Conservation (phyloP, 2,888 invertebrate species). For the Dendrolimus pini region DNA sequence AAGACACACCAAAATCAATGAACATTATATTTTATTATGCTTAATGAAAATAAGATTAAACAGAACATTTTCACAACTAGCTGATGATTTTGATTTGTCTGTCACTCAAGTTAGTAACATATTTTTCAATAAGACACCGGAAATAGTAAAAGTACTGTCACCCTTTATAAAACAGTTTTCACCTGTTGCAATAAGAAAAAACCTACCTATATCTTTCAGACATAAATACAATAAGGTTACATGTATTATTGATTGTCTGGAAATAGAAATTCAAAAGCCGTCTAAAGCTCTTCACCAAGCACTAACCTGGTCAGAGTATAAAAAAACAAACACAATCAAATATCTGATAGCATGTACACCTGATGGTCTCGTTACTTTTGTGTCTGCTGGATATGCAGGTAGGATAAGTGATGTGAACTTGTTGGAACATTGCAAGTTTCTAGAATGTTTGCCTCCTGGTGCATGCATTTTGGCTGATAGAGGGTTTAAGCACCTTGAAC, state of each 20-base stretch:
- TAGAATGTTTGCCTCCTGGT: background rate
- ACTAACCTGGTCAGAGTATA: constrained; percentile 36
- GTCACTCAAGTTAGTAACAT: constrained; percentile 9
- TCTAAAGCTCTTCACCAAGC: constrained; percentile 27
- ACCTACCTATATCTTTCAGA: constrained; percentile 23
- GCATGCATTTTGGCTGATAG: background rate
- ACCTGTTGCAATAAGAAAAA: constrained; percentile 8
- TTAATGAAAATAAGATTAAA: constrained; percentile 19
- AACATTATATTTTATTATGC: constrained; percentile 9
- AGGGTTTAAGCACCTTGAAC: background rate
- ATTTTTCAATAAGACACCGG: constrained; percentile 16
- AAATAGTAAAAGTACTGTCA: constrained; percentile 15
- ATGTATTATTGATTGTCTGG: constrained; percentile 38
- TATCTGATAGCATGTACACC: constrained; percentile 25
- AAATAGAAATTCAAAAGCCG: constrained; percentile 39
- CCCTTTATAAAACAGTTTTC: constrained; percentile 12
- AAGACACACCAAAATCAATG: background rate
- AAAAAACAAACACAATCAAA: constrained; percentile 25
- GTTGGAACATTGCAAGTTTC: background rate
- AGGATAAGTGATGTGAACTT: constrained; percentile 2
- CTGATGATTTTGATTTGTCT: constrained; percentile 17
- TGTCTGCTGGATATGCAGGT: constrained; percentile 12
- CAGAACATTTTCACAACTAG: constrained; percentile 15
- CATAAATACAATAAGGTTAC: constrained; percentile 23
- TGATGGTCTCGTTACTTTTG: constrained; percentile 18